A percentile compares a stretch with the other conserved stretches of the same genome.
Evolutionary conservation across 2,888 invertebrate species (phyloP).

Genomic region (Tetranychus truncatus): DNA sequence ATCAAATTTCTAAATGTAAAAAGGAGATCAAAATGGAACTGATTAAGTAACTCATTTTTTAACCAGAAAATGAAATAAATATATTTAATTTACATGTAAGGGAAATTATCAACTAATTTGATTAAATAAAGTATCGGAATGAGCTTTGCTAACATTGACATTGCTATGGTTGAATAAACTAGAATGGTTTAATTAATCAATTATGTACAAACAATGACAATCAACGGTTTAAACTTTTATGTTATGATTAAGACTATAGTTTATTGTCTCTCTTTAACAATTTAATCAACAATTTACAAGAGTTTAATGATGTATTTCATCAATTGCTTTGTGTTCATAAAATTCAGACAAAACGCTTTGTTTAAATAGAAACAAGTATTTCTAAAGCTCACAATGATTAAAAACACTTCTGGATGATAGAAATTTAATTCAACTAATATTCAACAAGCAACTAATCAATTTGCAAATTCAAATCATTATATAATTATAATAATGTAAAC

Average conservation of each 20-base stretch:
- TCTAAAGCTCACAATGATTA: too few species aligned
- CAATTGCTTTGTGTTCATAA: too few species aligned
- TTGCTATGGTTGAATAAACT: background rate
- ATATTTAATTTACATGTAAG: background rate
- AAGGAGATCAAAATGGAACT: background rate
- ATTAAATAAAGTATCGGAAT: background rate
- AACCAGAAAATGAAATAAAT: background rate
- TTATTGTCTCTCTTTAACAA: background rate
- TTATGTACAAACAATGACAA: background rate
- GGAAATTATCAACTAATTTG: background rate
- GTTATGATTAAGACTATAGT: background rate
- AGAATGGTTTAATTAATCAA: background rate
- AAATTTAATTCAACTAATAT: too few species aligned
- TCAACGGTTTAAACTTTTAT: background rate
- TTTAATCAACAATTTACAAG: background rate
- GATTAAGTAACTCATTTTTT: background rate
- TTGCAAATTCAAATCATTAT: too few species aligned
- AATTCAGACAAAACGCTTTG: too few species aligned
- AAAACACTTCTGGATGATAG: too few species aligned
- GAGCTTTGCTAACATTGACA: background rate
- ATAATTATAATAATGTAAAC: too few species aligned
- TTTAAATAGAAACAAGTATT: too few species aligned
- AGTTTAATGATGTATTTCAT: too few species aligned
- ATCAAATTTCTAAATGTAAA: too few species aligned
- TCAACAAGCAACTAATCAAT: too few species aligned